Conservation (phyloP, 2,113 vertebrate species). For the Miniopterus natalensis region DNA sequence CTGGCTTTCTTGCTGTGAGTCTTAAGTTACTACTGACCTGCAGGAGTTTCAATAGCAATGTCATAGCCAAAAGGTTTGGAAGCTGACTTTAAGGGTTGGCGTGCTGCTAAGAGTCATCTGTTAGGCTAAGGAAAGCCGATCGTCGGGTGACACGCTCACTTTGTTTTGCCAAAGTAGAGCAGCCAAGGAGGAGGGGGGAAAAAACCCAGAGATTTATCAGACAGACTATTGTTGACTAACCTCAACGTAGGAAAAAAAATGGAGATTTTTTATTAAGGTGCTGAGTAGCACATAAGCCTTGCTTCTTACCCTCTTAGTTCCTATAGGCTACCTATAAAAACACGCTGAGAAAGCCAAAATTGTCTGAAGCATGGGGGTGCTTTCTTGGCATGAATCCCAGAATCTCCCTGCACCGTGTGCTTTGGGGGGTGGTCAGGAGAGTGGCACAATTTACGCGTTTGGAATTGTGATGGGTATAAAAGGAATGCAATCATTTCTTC, state of each 20-base stretch:
- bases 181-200: not conserved
- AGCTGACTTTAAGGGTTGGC: not conserved
- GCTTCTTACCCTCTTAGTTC: not conserved
- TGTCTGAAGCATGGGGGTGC: not conserved
- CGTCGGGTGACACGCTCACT: not conserved
- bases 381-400: conserved; percentile 53
- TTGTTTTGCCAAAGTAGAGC: not conserved
- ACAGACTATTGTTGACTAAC: not conserved
- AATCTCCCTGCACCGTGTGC: not conserved
- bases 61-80: conserved; percentile 2
- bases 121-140: not conserved
- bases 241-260: not conserved
- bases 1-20: conserved; percentile 32
- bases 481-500: conserved; percentile 26
- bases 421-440: not conserved
- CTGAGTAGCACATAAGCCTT: not conserved
- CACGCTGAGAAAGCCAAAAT: not conserved
- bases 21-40: conserved; percentile 28
- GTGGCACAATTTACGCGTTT: not conserved
- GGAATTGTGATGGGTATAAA: not conserved
- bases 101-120: not conserved
- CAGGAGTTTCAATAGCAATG: not conserved
- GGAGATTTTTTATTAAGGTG: conserved; percentile 22
- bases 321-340: not conserved
- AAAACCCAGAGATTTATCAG: conserved; percentile 20